phyloP scores from a whole-genome alignment of 1,140 invertebrate genomes.

The Megalopta genalis region DNA sequence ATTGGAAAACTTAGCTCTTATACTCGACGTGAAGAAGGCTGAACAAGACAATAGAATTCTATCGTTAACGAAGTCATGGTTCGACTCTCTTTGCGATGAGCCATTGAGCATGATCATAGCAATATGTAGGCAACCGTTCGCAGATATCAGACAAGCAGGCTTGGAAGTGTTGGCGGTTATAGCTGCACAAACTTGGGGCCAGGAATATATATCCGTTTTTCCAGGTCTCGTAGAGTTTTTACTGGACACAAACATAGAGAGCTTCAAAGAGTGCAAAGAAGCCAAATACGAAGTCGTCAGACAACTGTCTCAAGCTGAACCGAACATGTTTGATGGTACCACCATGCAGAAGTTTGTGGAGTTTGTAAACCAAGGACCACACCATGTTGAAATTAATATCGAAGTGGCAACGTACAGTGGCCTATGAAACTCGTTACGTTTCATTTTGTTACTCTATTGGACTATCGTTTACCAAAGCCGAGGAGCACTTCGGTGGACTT shows the following conservation, averaged over 20 bases:
- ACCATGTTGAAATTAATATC: conserved; percentile 83
- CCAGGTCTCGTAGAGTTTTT: conserved; percentile 88
- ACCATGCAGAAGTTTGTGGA: conserved; percentile 83
- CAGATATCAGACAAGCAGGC: conserved; percentile 81
- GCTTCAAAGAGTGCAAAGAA: conserved; percentile 86
- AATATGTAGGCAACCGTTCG: conserved; percentile 83
- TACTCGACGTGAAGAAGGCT: conserved; percentile 65
- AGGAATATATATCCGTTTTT: conserved; percentile 81
- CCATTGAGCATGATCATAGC: conserved; percentile 81
- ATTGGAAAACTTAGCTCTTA: conserved; percentile 76
- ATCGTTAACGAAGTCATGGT: conserved; percentile 83
- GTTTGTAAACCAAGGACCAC: conserved; percentile 87
- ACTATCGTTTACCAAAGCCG: neutral
- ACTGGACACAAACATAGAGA: conserved; percentile 85
- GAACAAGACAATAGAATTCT: conserved; percentile 79
- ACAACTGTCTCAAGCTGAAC: conserved; percentile 82
- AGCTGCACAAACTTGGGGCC: conserved; percentile 83
- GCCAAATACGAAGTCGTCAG: conserved; percentile 87
- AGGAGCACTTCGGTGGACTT: neutral
- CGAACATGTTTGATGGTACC: conserved; percentile 83
- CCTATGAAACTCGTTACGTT: conserved; percentile 68
- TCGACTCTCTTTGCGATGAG: conserved; percentile 78
- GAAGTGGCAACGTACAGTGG: conserved; percentile 86
- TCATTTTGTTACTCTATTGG: conserved; percentile 5
- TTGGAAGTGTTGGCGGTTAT: conserved; percentile 80